phyloP scores from a whole-genome alignment of 2,113 vertebrate species.

The Grammomys dolichurus region DNA sequence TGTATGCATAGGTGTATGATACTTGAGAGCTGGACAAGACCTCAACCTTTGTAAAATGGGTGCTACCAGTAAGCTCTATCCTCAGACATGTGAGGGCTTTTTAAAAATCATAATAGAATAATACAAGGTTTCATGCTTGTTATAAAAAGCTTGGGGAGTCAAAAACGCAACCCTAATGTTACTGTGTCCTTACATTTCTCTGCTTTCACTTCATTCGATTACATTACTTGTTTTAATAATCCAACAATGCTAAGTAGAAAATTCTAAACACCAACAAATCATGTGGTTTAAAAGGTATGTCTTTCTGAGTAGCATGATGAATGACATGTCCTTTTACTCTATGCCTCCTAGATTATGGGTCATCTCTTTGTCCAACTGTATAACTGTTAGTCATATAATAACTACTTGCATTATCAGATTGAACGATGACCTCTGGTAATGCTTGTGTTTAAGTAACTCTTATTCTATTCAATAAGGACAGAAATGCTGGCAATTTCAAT shows the following conservation, averaged over 20 bases:
- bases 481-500: background rate
- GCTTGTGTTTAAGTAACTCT: background rate
- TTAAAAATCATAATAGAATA: background rate
- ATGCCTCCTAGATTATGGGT: background rate
- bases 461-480: background rate
- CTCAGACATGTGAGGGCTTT: background rate
- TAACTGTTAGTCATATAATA: background rate
- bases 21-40: background rate
- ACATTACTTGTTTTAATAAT: background rate
- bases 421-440: background rate
- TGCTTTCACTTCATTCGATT: background rate
- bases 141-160: background rate
- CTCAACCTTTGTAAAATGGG: background rate
- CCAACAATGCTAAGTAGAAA: background rate
- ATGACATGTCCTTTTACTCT: too few relatives aligned
- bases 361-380: background rate
- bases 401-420: background rate
- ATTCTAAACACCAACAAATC: background rate
- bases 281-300: background rate
- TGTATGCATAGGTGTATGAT: background rate
- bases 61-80: too few relatives aligned
- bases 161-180: background rate
- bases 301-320: background rate
- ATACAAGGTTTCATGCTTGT: background rate
- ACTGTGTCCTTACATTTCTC: too few relatives aligned